Evolutionary conservation across 2,888 invertebrate species (phyloP), one percentile per base, ranked within the genome.

Genomic region (Eupithecia tripunctaria): DNA sequence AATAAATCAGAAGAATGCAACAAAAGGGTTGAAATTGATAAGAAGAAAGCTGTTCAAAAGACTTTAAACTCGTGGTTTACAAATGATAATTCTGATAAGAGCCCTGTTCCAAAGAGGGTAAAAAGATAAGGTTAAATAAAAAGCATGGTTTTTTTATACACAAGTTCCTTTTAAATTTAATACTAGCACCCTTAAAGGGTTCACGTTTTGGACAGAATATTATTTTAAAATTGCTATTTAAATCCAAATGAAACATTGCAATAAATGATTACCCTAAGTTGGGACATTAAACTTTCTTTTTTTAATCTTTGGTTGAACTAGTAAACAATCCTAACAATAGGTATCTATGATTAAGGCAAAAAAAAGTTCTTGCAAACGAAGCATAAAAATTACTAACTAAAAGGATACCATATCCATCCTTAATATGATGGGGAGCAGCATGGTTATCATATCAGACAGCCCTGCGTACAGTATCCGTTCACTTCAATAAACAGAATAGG

Each of bases 1-100:
- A 96, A 97, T 85, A 97, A 97, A 88, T 93, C 92, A 38, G 83
- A 87, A 0, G 89, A 95, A 72, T 96, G 96, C 79, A 96, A 95
- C 81, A 95, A 95, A 79, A 95, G 92, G 47, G 79, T 93, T 56
- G 70, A 79, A 51, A 68, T 81, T 15, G 84, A 86, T 70, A 86
- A 88, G 66, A 91, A 89, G 79, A 85, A 85, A 76, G 83, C 47
- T 59, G 66, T 88, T 77, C 93, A 95, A 85, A 93, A 90, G 81
- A 89, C 95, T 77, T 81, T 95, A 79, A 93, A 90, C 78, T 84
- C 88, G 0, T 95, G 93, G 89, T 90, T 95, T 78, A 82, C 80
- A 51, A 88, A 85, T 80, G 15, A 29, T 8, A 60, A 63, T 12
- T 78, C 83, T 67, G 88, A 87, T 67, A 94, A 95, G 80, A 77